These are phyloP conservation scores for Pimephales promelas DNA, from an alignment of 2,113 vertebrate species.

Conservation along the genomic window DNA sequence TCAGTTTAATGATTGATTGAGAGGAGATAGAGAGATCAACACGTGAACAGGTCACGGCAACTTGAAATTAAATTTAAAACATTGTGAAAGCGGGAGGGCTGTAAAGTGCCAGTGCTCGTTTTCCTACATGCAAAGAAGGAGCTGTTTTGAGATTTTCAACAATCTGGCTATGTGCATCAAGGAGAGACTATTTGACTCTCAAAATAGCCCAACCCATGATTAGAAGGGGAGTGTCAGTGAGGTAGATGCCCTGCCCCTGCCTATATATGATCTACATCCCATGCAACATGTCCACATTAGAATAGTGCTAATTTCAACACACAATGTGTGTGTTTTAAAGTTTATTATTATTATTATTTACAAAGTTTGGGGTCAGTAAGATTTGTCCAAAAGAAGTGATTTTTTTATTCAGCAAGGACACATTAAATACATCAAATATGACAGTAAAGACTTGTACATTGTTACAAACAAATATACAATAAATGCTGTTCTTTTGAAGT, in stretches of 20 bases:
- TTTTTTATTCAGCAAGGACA: not conserved
- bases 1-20: not conserved
- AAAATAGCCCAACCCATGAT: conserved; percentile 24
- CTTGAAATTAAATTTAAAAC: conserved; percentile 13
- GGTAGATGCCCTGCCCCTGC: not conserved
- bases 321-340: not conserved
- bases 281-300: not conserved
- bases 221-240: not conserved
- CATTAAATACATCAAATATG: not conserved
- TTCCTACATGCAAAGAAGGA: conserved; percentile 51
- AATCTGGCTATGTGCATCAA: conserved; percentile 38
- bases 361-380: not conserved
- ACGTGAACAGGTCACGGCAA: conserved; percentile 33
- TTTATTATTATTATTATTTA: not conserved
- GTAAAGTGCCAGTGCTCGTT: conserved; percentile 35
- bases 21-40: conserved; percentile 36
- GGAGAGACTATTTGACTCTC: conserved; percentile 34
- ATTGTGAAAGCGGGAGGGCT: conserved; percentile 25
- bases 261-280: not conserved
- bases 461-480: not conserved
- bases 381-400: not conserved
- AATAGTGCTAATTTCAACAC: not conserved
- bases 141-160: conserved; percentile 52
- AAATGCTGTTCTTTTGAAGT: not conserved
- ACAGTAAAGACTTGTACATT: not conserved